Conservation (phyloP, 2,888 invertebrate genomes). For the Oscheius onirici region DNA sequence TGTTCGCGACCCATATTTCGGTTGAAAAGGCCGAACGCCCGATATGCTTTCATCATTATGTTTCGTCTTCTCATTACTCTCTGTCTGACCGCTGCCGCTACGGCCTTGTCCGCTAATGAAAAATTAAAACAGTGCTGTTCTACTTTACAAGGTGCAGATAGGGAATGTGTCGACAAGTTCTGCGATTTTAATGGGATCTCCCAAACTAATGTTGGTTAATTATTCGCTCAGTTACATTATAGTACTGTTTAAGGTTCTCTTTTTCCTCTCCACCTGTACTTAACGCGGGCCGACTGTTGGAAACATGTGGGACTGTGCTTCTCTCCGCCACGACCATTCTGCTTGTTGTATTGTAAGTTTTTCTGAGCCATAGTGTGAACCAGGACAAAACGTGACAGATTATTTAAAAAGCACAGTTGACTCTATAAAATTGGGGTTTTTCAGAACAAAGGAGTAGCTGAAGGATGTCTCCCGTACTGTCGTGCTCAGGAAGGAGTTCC, state of each 20-base stretch:
- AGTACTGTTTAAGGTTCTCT: conserved; percentile 59
- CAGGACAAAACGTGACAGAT: too few species aligned
- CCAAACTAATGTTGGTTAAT: conserved; percentile 65
- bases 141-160: conserved; percentile 58
- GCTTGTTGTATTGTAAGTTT: conserved; percentile 54
- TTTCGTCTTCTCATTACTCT: conserved; percentile 9
- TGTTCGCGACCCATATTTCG: too few species aligned
- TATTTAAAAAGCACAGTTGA: too few species aligned
- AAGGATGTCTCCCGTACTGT: conserved; percentile 69
- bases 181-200: conserved; percentile 70
- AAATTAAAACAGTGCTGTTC: conserved; percentile 68
- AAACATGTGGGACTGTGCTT: conserved; percentile 71
- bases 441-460: conserved; percentile 63
- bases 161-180: conserved; percentile 67
- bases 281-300: conserved; percentile 68
- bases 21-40: neutral
- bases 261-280: conserved; percentile 66
- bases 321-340: conserved; percentile 67
- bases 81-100: neutral
- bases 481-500: conserved; percentile 71
- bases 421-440: too few species aligned
- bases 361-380: too few species aligned
- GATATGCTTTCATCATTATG: neutral
- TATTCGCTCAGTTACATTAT: neutral
- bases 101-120: conserved; percentile 38